Conservation (phyloP, 1,140 invertebrate genomes). For the Rhizoglyphus robini region DNA sequence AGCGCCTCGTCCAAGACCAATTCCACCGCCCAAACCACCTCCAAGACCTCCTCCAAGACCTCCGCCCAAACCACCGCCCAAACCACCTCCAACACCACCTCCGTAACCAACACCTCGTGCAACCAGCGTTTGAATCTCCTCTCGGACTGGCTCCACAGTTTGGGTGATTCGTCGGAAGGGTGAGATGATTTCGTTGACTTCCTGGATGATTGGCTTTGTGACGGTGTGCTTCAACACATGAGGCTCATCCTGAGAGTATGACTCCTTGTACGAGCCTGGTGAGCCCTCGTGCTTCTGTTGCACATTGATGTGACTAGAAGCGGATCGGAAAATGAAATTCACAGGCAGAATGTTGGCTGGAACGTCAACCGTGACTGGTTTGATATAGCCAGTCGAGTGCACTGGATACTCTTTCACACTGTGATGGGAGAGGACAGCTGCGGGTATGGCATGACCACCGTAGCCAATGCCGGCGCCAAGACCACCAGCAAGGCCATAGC, state of each 20-base stretch:
- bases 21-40: too few relatives aligned
- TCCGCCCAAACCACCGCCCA: too few relatives aligned
- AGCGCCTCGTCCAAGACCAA: background rate
- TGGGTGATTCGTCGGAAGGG: constrained; percentile 8
- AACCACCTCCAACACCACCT: too few relatives aligned
- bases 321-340: constrained; percentile 10
- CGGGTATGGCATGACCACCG: background rate
- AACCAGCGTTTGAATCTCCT: constrained; percentile 9
- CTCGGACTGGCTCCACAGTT: constrained; percentile 3
- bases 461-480: background rate
- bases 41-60: too few relatives aligned
- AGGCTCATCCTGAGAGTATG: constrained; percentile 13
- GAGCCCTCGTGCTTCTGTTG: background rate
- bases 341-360: constrained; percentile 4
- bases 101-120: background rate
- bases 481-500: background rate
- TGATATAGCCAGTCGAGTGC: background rate
- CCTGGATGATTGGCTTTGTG: constrained; percentile 16
- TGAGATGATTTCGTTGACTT: constrained; percentile 16
- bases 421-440: constrained; percentile 3
- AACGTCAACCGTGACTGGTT: constrained; percentile 16
- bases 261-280: background rate
- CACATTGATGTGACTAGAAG: background rate
- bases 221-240: constrained; percentile 12
- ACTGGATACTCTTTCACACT: background rate